phyloP scores from a whole-genome alignment of 1,140 invertebrate species.

The Aphis craccivora region DNA sequence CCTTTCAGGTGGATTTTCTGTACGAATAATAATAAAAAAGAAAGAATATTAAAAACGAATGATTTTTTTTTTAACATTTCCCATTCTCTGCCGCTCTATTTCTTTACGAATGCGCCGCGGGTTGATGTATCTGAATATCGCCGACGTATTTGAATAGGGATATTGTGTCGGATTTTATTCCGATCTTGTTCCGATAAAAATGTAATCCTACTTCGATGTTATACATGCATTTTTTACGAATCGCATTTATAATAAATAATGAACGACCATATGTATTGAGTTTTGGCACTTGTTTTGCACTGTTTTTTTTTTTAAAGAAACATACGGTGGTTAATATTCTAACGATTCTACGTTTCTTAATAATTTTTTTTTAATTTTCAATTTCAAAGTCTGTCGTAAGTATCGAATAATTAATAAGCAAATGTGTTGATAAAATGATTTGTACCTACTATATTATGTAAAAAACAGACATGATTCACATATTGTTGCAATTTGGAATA shows the following conservation, averaged over 20 bases:
- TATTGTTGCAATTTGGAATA: no score
- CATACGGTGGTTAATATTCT: not conserved
- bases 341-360: no score
- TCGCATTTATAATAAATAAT: not conserved
- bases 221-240: not conserved
- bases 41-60: conserved; percentile 42
- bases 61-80: conserved; percentile 11
- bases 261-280: not conserved
- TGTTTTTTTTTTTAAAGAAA: not conserved
- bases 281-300: not conserved
- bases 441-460: no score
- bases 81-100: not conserved
- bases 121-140: not conserved
- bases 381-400: no score
- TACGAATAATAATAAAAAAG: not conserved
- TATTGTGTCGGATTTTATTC: not conserved
- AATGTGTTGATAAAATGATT: no score
- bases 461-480: no score
- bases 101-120: not conserved
- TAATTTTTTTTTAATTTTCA: no score
- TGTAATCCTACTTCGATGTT: not conserved
- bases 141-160: not conserved
- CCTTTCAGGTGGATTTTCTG: not conserved
- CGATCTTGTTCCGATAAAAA: not conserved
- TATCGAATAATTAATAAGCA: no score